phyloP scores from a whole-genome alignment of 1,140 invertebrate genomes.

The Periplaneta americana region DNA sequence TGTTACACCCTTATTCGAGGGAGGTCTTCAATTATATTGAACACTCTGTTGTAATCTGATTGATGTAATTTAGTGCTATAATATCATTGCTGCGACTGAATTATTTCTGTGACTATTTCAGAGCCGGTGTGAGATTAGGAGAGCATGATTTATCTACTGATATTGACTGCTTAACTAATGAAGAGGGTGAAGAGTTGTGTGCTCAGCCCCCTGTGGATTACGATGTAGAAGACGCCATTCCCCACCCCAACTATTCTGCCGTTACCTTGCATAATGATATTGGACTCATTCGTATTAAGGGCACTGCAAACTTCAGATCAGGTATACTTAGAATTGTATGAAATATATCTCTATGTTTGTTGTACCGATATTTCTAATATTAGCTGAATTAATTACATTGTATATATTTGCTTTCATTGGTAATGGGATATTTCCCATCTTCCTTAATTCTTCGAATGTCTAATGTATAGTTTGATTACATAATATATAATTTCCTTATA shows the following conservation, averaged over 20 bases:
- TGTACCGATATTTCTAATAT: too few relatives aligned
- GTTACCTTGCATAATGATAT: constrained; percentile 60
- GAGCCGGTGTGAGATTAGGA: constrained; percentile 50
- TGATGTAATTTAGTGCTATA: too few relatives aligned
- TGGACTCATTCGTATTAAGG: constrained; percentile 44
- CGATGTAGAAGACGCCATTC: constrained; percentile 35
- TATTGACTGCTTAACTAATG: constrained; percentile 49
- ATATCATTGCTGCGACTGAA: too few relatives aligned
- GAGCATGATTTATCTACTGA: constrained; percentile 51
- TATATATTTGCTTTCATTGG: too few relatives aligned
- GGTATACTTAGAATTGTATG: constrained; percentile 10
- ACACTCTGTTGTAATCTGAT: too few relatives aligned
- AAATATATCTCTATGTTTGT: constrained; percentile 15
- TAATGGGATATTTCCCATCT: too few relatives aligned
- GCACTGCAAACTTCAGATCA: constrained; percentile 17
- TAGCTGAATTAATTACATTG: too few relatives aligned
- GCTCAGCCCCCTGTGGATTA: constrained; percentile 49
- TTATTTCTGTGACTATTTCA: constrained; percentile 28
- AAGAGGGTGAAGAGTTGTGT: constrained; percentile 32
- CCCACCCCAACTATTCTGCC: constrained; percentile 51
- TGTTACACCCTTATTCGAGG: too few relatives aligned
- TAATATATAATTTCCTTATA: constrained; percentile 25
- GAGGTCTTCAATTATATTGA: too few relatives aligned
- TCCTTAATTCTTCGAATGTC: too few relatives aligned
- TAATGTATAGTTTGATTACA: background rate